Evolutionary conservation across 1,140 invertebrate genomes (phyloP).

Genomic region (Chelonus insularis): DNA sequence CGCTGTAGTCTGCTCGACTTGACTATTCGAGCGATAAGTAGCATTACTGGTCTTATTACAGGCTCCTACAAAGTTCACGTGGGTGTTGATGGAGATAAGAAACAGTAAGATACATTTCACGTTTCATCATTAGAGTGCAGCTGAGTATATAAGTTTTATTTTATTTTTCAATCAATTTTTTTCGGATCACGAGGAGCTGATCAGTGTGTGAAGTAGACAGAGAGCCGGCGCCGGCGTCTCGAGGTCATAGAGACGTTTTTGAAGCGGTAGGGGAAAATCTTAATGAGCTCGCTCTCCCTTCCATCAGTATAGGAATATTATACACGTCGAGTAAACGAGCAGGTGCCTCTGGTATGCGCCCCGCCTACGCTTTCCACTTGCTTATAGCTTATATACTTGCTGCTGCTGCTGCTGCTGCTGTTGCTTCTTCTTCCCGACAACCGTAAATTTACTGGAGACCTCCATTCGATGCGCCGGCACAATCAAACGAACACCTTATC

Average conservation of each 20-base stretch:
- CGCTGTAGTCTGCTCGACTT: no score
- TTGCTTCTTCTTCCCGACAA: slow-evolving; percentile 10
- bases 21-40: no score
- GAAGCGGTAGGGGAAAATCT: slow-evolving; percentile 35
- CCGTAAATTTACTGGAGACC: slow-evolving; percentile 16
- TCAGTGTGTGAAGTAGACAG: neutral
- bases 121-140: no score
- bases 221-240: slow-evolving; percentile 17
- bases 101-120: neutral
- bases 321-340: slow-evolving; percentile 43
- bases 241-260: slow-evolving; percentile 26
- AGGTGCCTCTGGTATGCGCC: slow-evolving; percentile 54
- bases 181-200: slow-evolving; percentile 3
- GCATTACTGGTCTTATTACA: neutral
- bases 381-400: slow-evolving; percentile 3
- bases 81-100: neutral
- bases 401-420: slow-evolving; percentile 28
- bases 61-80: neutral
- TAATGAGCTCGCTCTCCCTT: slow-evolving; percentile 40
- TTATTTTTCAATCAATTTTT: slow-evolving; percentile 21
- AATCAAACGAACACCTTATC: slow-evolving; percentile 13
- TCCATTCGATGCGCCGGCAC: slow-evolving; percentile 14
- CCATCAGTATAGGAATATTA: slow-evolving; percentile 9
- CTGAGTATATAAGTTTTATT: neutral
- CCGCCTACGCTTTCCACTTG: slow-evolving; percentile 51